A percentile compares a stretch with the other conserved stretches of the same genome.
Evolutionary conservation across 2,113 vertebrate species (phyloP).

Genomic region (Piaya cayana): DNA sequence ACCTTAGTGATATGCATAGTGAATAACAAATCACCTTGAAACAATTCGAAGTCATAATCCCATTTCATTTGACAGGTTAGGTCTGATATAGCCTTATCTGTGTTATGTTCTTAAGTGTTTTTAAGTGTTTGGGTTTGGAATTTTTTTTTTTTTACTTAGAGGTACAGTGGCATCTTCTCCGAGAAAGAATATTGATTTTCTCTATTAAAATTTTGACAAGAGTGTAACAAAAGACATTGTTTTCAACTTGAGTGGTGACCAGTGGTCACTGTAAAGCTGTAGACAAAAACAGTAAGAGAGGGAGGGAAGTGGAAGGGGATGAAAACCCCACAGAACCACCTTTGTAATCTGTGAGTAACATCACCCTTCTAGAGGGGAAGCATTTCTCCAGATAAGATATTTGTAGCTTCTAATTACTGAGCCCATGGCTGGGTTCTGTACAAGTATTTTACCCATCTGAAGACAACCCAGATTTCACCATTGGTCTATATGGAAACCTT

Average conservation of each 20-base stretch:
- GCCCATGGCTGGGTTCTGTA: background rate
- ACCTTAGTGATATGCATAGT: background rate
- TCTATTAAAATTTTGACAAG: background rate
- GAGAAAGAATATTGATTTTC: background rate
- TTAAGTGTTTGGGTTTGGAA: background rate
- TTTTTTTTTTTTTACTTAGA: background rate
- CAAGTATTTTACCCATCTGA: background rate
- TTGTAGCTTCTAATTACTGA: background rate
- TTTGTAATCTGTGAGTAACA: background rate
- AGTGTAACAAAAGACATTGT: background rate
- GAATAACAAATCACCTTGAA: slow-evolving; percentile 36
- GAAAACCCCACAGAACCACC: background rate
- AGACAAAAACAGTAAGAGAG: background rate
- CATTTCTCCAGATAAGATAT: background rate
- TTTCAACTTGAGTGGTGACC: background rate
- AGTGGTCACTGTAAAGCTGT: background rate
- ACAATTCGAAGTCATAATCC: slow-evolving; percentile 3
- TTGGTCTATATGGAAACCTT: background rate
- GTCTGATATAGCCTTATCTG: background rate
- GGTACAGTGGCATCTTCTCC: background rate
- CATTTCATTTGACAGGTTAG: background rate
- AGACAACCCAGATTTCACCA: background rate
- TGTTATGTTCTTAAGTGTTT: background rate
- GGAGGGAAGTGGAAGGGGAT: background rate
- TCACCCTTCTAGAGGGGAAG: background rate